Base-by-base conservation (phyloP, 1,140 invertebrate species). In the Physella acuta region DNA sequence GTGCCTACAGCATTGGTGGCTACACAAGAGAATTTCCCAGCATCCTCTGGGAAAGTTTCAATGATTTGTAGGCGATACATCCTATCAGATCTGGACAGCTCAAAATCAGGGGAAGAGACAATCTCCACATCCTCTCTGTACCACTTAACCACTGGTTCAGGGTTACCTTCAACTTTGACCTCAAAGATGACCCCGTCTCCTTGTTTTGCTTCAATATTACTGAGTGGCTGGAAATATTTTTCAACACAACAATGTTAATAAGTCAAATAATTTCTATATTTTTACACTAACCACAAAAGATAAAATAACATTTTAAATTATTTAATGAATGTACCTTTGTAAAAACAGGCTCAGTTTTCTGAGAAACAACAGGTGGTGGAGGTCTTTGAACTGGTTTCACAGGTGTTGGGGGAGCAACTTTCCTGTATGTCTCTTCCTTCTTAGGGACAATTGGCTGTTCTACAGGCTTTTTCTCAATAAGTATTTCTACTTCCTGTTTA, bases 21-120 rank as follows among this genome's bases (percentile, higher is more conserved):
- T 71, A 92, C 88, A 85, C 95, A 98, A 71, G 93, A 90, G 82
- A 98, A 99, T 81, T 95, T 92, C 39, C 97, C 97, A 80, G 90
- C 90, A 86, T 99, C 97, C 77, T 90, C 88, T 16, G 94, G 94
- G 90, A 97, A 98, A 77, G 97, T 94, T 84, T 98, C 95, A n/a
- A 92, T 91, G 73, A 98, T 97, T 74, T 91, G 89, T 62, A 98
- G 85, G 78, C 93, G 93, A 60, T 78, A 78, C 0, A 74, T 52
- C 26, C 75, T 78, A 63, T 82, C 76, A 24, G 72, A 73, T 36
- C 76, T 80, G 8, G 75, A 75, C 16, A 85, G 79, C 37, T 81
- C 74, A 72, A 79, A 84, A 67, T 84, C 82, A 0, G 82, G 78
- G 3, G 80, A 81, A 28, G 70, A 78, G 20, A 75, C 67, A 34